phyloP scores from a whole-genome alignment of 2,797 vertebrate species.

The Tokudaia tokunoshimensis region DNA sequence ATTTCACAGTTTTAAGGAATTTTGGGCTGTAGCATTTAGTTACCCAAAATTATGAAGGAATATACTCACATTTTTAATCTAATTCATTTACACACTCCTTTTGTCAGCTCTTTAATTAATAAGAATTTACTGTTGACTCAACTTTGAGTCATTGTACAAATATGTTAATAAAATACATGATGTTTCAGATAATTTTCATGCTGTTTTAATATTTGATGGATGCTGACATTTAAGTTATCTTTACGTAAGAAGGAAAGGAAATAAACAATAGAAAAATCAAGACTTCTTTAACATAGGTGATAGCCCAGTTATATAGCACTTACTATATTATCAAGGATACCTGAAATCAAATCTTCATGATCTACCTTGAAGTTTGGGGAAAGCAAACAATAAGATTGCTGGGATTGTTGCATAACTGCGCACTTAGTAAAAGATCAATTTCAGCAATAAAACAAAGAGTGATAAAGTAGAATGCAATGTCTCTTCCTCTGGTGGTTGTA shows the following conservation, averaged over 20 bases:
- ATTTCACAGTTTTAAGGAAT: not conserved
- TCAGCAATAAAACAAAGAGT: not conserved
- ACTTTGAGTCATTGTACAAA: not conserved
- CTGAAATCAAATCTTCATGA: not conserved
- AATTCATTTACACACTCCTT: not conserved
- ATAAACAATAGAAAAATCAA: not conserved
- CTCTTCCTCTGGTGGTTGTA: not conserved
- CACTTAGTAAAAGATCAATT: not conserved
- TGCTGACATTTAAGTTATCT: not conserved
- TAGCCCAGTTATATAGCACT: not conserved
- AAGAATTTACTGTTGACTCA: not conserved
- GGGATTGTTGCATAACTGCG: not conserved
- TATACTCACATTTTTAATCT: not conserved
- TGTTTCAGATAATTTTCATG: not conserved
- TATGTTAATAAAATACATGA: not conserved
- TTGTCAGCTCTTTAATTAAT: not conserved
- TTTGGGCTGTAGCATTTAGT: not conserved
- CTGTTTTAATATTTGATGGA: not conserved
- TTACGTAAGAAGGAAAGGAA: not conserved
- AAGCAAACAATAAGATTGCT: not conserved
- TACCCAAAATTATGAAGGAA: not conserved
- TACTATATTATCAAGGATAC: not conserved
- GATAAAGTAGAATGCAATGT: not conserved
- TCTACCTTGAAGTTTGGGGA: not conserved
- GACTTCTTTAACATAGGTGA: not conserved